Conservation (phyloP, 2,113 vertebrate species). For the Stegostoma tigrinum region DNA sequence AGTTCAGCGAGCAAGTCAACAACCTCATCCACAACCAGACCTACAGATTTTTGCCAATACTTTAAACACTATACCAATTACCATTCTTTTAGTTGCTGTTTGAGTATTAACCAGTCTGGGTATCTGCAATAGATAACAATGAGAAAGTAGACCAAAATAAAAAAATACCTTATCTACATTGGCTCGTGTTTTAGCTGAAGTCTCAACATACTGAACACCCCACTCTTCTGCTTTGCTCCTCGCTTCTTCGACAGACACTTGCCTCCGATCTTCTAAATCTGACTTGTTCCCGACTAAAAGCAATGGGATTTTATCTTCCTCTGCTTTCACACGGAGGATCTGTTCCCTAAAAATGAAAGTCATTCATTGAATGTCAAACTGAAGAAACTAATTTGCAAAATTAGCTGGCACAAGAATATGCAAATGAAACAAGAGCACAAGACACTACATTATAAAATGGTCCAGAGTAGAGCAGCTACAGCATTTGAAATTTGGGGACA, state of each 20-base stretch:
- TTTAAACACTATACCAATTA: no score
- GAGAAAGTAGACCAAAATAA: background rate
- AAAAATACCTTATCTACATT: slow-evolving; percentile 89
- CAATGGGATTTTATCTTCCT: slow-evolving; percentile 86
- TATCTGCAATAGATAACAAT: background rate
- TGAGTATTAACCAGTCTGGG: background rate
- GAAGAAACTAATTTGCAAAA: background rate
- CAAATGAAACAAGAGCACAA: background rate
- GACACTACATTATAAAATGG: background rate
- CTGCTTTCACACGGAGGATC: slow-evolving; percentile 89
- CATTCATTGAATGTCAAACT: background rate
- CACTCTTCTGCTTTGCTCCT: slow-evolving; percentile 72
- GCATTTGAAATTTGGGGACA: background rate
- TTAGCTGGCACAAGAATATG: background rate
- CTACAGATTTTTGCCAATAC: no score
- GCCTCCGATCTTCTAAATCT: slow-evolving; percentile 83
- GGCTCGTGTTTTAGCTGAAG: slow-evolving; percentile 88
- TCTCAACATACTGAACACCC: slow-evolving; percentile 95
- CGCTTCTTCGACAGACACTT: slow-evolving; percentile 78
- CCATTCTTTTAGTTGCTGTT: background rate
- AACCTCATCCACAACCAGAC: no score
- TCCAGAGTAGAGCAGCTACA: background rate
- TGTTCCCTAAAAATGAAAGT: slow-evolving; percentile 70
- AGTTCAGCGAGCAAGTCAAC: no score
- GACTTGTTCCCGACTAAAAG: slow-evolving; percentile 93